Evolutionary conservation across 2,797 vertebrate genomes (phyloP), one percentile per base, ranked within the genome.

Genomic region (Macrochelys suwanniensis): DNA sequence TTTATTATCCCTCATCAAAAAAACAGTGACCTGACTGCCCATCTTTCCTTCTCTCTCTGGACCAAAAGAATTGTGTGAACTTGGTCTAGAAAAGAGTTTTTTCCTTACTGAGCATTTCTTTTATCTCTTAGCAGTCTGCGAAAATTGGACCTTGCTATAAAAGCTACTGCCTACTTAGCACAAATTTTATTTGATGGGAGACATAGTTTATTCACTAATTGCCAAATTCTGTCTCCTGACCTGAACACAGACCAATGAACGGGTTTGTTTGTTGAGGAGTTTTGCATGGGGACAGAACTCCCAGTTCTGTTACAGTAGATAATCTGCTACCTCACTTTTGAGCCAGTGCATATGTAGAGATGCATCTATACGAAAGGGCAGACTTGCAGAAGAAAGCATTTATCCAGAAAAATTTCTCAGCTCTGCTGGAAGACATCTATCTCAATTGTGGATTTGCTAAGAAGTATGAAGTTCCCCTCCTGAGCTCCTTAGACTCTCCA

Each of bases 191-290:
- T 95, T 96, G 90, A 13, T 78, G 84, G 80, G 65, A 87, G 87
- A 93, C 95, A 94, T 82, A 94, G 92, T 83, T 97, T 94, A 97
- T 91, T 94, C 85, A 93, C 92, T 71, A 37, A 5, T 2, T 11
- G 9, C 4, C 2, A 84, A 78, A 31, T 90, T 90, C 25, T 1
- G 42, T 3, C 12, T 74, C 11, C 8, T 45, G 2, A 25, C 82
- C 85, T 77, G 82, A 10, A 61, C 3, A 26, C n/a, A 68, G 65
- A 33, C n/a, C 37, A 84, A 89, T 17, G 10, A 57, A 10, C 26
- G 80, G 33, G 50, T 59, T 59, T 78, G 21, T 21, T 1, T 51
- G 12, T 23, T 74, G 25, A 59, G 49, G 88, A 77, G 50, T 33
- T 19, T 2, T 71, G 47, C 74, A 45, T 80, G 37, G 53, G 31